Percentiles rank a stretch among this genome's conserved stretches.
These are phyloP conservation scores for Silurus meridionalis DNA, from an alignment of 2,113 vertebrate species.

Conservation along the genomic window DNA sequence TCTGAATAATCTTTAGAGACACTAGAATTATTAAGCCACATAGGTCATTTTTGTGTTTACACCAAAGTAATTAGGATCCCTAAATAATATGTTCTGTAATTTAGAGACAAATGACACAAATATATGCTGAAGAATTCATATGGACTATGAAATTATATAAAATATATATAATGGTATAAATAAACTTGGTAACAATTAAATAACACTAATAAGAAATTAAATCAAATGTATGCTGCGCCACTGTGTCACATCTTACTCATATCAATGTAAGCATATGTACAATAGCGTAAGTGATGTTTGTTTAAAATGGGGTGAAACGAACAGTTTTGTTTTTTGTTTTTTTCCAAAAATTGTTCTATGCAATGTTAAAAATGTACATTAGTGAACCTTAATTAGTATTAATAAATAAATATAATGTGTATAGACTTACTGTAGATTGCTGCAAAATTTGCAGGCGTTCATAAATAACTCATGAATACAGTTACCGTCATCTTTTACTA, in stretches of 20 bases:
- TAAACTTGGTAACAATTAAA: neutral
- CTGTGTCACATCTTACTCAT: neutral
- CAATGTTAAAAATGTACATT: no score
- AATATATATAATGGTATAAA: neutral
- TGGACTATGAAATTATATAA: neutral
- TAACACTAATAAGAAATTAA: neutral
- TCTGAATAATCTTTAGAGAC: neutral
- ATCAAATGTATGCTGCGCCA: neutral
- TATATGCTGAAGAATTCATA: neutral
- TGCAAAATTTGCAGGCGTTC: neutral
- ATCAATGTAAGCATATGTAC: neutral
- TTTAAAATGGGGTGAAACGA: neutral
- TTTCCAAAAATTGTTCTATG: no score
- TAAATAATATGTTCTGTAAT: neutral
- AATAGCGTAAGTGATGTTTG: neutral
- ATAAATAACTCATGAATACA: slow-evolving; percentile 1
- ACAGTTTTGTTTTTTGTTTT: neutral
- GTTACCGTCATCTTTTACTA: neutral
- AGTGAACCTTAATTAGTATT: no score
- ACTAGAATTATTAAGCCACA: neutral
- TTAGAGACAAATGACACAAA: neutral
- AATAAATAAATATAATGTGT: no score
- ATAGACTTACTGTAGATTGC: neutral
- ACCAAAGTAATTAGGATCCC: neutral
- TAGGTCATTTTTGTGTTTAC: neutral